Conservation (phyloP, 2,888 invertebrate species). For the Drosophila leonis region DNA sequence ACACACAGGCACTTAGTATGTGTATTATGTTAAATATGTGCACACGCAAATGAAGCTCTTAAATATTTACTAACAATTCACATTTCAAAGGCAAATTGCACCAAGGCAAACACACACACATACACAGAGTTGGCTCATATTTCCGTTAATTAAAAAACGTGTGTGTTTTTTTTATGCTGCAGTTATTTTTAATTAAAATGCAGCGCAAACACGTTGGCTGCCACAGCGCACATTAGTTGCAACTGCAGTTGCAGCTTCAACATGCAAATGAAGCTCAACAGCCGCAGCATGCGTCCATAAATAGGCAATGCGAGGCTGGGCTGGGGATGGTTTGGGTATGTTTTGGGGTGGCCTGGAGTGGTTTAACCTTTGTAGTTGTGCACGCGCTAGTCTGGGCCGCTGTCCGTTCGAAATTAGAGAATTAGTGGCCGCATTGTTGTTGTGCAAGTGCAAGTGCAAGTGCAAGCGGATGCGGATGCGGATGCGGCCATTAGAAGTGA, state of each 20-base stretch:
- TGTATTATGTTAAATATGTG: constrained; percentile 1
- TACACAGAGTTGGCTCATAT: constrained; percentile 29
- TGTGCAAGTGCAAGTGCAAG: constrained; percentile 39
- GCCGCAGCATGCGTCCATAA: constrained; percentile 50
- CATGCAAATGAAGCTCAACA: constrained; percentile 56
- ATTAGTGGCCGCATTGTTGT: constrained; percentile 64
- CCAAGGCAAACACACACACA: not conserved
- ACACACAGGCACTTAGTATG: constrained; percentile 1
- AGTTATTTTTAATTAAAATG: constrained; percentile 75
- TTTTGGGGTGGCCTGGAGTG: not conserved
- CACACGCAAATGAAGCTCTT: constrained; percentile 11
- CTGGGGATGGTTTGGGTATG: not conserved
- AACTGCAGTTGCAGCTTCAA: constrained; percentile 38
- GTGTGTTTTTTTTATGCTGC: constrained; percentile 19
- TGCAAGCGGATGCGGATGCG: no score
- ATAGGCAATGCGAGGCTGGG: constrained; percentile 39
- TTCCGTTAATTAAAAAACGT: constrained; percentile 67
- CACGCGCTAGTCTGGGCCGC: constrained; percentile 35
- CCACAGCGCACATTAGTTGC: constrained; percentile 12
- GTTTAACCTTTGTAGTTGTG: constrained; percentile 44
- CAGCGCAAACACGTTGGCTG: constrained; percentile 40
- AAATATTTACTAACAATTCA: constrained; percentile 15
- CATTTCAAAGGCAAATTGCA: constrained; percentile 15
- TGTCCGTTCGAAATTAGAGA: constrained; percentile 67
- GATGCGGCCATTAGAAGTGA: constrained; percentile 66